These are phyloP conservation scores for Stramonita haemastoma DNA, from an alignment of 2,888 invertebrate genomes.

Conservation along the genomic window DNA sequence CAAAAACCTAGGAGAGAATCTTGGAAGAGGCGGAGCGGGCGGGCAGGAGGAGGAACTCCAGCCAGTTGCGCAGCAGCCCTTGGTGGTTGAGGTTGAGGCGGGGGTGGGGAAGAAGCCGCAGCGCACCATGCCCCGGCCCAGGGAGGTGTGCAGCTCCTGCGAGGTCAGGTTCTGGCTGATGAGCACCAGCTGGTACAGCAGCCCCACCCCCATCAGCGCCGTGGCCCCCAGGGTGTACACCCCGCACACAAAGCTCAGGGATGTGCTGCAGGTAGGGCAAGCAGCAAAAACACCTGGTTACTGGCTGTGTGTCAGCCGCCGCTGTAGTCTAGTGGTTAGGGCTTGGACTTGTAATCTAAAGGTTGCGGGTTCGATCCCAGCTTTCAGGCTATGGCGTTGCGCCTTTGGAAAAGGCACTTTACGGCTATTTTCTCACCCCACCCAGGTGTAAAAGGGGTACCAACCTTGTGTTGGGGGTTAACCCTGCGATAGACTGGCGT, in stretches of 20 bases:
- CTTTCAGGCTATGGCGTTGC: no score
- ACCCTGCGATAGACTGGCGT: no score
- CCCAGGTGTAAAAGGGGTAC: no score
- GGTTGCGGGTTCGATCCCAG: no score
- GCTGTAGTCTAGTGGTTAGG: no score
- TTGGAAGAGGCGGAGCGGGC: slow-evolving; percentile 39
- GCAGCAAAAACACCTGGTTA: not conserved
- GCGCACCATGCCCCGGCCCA: slow-evolving; percentile 53
- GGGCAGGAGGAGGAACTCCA: slow-evolving; percentile 57
- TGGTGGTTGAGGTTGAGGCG: slow-evolving; percentile 68
- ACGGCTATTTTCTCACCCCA: no score
- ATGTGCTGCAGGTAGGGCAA: slow-evolving; percentile 60
- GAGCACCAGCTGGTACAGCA: slow-evolving; percentile 70
- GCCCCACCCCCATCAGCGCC: slow-evolving; percentile 61
- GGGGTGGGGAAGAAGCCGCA: slow-evolving; percentile 56
- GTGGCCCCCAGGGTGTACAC: slow-evolving; percentile 64
- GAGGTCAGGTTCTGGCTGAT: slow-evolving; percentile 75
- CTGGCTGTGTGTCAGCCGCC: no score
- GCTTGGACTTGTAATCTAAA: no score
- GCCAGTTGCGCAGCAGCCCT: slow-evolving; percentile 72
- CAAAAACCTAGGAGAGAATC: slow-evolving; percentile 48
- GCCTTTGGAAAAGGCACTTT: no score
- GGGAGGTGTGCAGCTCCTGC: slow-evolving; percentile 71
- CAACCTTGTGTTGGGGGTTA: no score
- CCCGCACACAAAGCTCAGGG: slow-evolving; percentile 69